A percentile compares a stretch with the other conserved stretches of the same genome.
These are phyloP conservation scores for Istiophorus platypterus DNA, from an alignment of 2,113 vertebrate species.

Conservation along the genomic window DNA sequence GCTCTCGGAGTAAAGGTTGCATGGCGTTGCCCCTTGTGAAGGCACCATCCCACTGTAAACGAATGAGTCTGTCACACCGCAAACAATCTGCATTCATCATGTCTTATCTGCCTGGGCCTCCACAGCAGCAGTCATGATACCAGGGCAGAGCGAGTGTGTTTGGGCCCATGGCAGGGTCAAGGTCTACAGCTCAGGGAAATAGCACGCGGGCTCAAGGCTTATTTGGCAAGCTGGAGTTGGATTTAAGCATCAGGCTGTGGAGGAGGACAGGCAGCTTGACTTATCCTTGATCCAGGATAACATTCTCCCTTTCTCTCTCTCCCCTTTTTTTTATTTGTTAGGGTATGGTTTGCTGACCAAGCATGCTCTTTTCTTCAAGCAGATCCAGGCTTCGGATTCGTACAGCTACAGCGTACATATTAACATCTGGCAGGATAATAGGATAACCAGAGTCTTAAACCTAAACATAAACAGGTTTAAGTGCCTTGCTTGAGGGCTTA, in stretches of 20 bases:
- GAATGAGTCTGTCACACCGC: slow-evolving; percentile 81
- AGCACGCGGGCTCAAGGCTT: slow-evolving; percentile 67
- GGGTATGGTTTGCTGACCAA: slow-evolving; percentile 62
- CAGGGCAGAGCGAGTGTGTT: slow-evolving; percentile 58
- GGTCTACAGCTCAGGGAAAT: slow-evolving; percentile 72
- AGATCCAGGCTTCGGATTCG: slow-evolving; percentile 1
- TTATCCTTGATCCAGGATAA: slow-evolving; percentile 71
- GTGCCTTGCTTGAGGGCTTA: slow-evolving; percentile 54
- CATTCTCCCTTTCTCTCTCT: slow-evolving; percentile 2
- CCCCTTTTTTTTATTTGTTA: slow-evolving; percentile 18
- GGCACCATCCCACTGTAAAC: slow-evolving; percentile 75
- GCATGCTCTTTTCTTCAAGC: slow-evolving; percentile 34
- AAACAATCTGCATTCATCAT: slow-evolving; percentile 88
- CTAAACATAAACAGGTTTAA: slow-evolving; percentile 66
- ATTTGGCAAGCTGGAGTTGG: slow-evolving; percentile 69
- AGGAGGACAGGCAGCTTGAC: slow-evolving; percentile 56
- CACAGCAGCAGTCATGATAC: slow-evolving; percentile 63
- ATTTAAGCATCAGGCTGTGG: slow-evolving; percentile 70
- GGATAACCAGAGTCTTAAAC: slow-evolving; percentile 62
- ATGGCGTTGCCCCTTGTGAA: slow-evolving; percentile 49
- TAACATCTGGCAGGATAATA: slow-evolving; percentile 44
- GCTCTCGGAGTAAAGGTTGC: slow-evolving; percentile 53
- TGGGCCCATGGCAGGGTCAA: slow-evolving; percentile 74
- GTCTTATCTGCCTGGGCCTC: slow-evolving; percentile 79
- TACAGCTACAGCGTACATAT: slow-evolving; percentile 16